Conservation (phyloP, 2,797 vertebrate species). For the Lutjanus argentimaculatus region DNA sequence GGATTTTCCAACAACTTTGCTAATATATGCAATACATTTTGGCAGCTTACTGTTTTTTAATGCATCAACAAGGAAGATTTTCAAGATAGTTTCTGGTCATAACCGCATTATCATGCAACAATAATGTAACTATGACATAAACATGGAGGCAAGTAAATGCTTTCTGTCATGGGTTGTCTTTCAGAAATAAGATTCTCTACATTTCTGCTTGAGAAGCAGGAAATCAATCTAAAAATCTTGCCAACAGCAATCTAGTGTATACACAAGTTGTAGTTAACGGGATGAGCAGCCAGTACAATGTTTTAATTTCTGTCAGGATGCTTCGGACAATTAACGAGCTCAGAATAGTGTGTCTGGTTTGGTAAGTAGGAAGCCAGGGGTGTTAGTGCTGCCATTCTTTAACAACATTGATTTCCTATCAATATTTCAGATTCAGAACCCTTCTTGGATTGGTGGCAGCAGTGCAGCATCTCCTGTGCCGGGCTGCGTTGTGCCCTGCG, state of each 20-base stretch:
- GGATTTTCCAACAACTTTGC: not conserved
- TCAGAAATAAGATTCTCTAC: not conserved
- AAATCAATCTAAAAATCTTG: not conserved
- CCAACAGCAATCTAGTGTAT: not conserved
- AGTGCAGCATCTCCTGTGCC: conserved; percentile 94
- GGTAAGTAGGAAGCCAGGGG: no score
- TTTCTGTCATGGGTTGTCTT: not conserved
- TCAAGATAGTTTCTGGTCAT: not conserved
- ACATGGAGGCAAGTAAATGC: not conserved
- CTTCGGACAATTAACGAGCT: not conserved
- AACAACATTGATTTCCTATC: conserved; percentile 10
- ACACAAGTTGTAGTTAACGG: not conserved
- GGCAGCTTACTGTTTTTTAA: not conserved
- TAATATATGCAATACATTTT: not conserved
- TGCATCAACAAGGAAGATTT: not conserved
- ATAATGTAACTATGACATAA: not conserved
- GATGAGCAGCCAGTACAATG: not conserved
- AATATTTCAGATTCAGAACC: conserved; percentile 94
- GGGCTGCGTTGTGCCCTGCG: conserved; percentile 96
- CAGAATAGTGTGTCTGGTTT: not conserved
- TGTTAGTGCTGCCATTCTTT: not conserved
- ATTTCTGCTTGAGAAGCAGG: no score
- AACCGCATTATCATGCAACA: not conserved
- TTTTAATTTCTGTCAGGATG: not conserved
- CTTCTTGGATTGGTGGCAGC: conserved; percentile 95